phyloP scores from a whole-genome alignment of 2,113 vertebrate genomes.

The Periophthalmodon schlosseri region DNA sequence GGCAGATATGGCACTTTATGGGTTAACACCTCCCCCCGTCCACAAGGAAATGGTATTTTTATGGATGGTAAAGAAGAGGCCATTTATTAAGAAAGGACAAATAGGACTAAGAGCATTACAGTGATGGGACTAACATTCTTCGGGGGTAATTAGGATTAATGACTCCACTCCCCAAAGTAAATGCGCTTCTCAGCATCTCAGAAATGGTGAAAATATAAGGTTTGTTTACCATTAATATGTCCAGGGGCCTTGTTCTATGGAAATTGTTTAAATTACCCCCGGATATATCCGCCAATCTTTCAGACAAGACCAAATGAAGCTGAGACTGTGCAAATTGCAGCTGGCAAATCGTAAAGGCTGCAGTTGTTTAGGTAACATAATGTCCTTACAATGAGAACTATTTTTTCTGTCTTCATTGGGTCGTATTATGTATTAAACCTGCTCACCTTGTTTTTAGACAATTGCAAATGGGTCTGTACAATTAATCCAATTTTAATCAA shows the following conservation, averaged over 20 bases:
- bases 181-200: not conserved
- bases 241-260: not conserved
- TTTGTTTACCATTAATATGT: not conserved
- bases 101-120: constrained; percentile 22
- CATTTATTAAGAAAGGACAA: constrained; percentile 31
- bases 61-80: constrained; percentile 15
- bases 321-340: too few relatives aligned
- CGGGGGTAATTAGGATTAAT: constrained; percentile 48
- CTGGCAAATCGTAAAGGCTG: too few relatives aligned
- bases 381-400: too few relatives aligned
- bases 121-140: constrained; percentile 41
- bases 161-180: constrained; percentile 1
- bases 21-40: constrained; percentile 43
- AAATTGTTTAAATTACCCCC: not conserved
- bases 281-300: not conserved
- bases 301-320: not conserved
- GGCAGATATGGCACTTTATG: constrained; percentile 48
- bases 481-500: not conserved
- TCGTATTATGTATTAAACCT: not conserved
- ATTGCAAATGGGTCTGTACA: not conserved
- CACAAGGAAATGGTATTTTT: constrained; percentile 45
- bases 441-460: too few relatives aligned
- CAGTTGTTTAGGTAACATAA: too few relatives aligned
- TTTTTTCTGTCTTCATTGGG: too few relatives aligned
- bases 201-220: not conserved